Base-by-base conservation (phyloP, 2,888 invertebrate species). In the Archips xylosteana region DNA sequence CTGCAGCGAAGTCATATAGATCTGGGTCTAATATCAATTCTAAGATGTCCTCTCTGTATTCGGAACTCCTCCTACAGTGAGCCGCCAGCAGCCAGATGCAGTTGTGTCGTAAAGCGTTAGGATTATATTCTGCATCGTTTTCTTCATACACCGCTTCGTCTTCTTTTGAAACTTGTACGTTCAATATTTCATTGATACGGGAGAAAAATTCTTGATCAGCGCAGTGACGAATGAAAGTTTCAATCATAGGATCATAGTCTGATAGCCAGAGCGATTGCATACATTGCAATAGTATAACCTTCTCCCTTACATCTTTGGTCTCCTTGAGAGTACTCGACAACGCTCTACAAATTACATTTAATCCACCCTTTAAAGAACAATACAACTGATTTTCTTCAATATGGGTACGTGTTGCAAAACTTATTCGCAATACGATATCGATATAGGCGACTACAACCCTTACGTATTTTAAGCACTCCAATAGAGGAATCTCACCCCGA, bases 11-110 rank as follows among this genome's bases (percentile, higher is more conserved):
- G 76, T 89, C 87, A 71, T 91, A 94, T 15, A 89, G 76, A 74
- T 86, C 86, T 2, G 83, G 80, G 74, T 92, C 87, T 15, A 94
- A 79, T 68, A 95, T 86, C 39, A 91, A 82, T 54, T 89, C 87
- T 2, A 92, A 77, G 75, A 94, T 79, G 76, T 93, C 92, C 12
- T 87, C 84, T 54, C 89, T 86, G 75, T 88, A 90, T 59, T 83
- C 82, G 3, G 83, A 83, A 6, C 79, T 75, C 70, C 84, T 84
- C 69, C 84, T 86, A 76, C 93, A 92, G 78, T 91, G 94, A 3
- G 89, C 87, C 6, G 92, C 89, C 12, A 94, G 80, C 9, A 90
- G 77, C 67, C 84, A 83, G 6, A 92, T 82, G 74, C 90, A 88
- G 64, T 87, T 84, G 68, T 88, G 87, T 79, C 89, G 93, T 42